These are phyloP conservation scores for Pterois miles DNA, from an alignment of 2,797 vertebrate species.

Conservation along the genomic window DNA sequence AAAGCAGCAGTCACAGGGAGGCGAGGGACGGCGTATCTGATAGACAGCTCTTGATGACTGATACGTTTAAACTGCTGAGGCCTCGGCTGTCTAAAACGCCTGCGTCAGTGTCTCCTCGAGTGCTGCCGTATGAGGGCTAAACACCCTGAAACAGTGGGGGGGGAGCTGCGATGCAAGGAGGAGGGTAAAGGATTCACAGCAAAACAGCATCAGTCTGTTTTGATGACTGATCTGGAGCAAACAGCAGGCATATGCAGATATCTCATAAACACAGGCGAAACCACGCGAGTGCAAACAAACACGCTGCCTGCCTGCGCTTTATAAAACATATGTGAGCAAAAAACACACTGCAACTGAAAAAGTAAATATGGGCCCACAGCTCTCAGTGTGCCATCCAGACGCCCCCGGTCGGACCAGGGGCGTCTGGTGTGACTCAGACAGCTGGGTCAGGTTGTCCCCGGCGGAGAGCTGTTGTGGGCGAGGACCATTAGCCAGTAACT, in stretches of 20 bases:
- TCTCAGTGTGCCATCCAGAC: conserved; percentile 2
- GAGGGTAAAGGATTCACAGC: conserved; percentile 4
- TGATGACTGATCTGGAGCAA: conserved; percentile 28
- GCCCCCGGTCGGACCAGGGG: neutral
- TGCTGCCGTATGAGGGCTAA: conserved; percentile 28
- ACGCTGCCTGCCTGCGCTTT: neutral
- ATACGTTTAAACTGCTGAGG: conserved; percentile 47
- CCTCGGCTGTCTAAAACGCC: conserved; percentile 19
- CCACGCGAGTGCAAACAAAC: neutral
- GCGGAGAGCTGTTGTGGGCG: conserved; percentile 43
- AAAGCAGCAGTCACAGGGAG: conserved; percentile 19
- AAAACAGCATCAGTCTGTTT: conserved; percentile 16
- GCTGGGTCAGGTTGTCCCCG: conserved; percentile 65
- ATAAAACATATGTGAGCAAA: neutral
- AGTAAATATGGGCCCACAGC: neutral
- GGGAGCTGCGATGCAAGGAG: neutral
- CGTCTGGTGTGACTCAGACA: conserved; percentile 31
- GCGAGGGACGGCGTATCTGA: neutral
- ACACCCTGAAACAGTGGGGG: conserved; percentile 35
- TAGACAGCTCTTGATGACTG: conserved; percentile 40
- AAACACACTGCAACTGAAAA: neutral
- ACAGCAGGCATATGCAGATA: conserved; percentile 13
- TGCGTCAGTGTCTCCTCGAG: conserved; percentile 45
- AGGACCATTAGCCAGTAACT: conserved; percentile 65
- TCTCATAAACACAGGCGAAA: conserved; percentile 4